Evolutionary conservation across 2,113 vertebrate species (phyloP).

Genomic region (Eurystomus gularis): DNA sequence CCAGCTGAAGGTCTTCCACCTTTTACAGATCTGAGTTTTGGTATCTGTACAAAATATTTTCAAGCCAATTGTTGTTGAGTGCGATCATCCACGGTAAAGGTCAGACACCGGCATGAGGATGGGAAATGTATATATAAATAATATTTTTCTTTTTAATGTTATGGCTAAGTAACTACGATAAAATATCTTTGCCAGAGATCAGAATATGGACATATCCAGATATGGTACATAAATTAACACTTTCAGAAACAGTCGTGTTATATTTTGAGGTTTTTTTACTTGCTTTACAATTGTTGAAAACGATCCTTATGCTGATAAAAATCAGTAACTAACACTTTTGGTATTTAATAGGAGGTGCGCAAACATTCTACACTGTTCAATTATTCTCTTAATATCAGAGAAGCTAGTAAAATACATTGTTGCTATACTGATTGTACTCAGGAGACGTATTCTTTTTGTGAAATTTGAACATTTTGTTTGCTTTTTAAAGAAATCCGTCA

Average conservation of each 20-base stretch:
- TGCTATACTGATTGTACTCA: neutral
- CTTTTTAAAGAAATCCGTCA: neutral
- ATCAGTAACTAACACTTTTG: neutral
- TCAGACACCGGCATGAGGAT: neutral
- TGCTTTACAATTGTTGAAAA: neutral
- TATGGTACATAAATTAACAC: neutral
- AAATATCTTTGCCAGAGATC: neutral
- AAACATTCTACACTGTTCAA: neutral
- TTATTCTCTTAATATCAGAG: neutral
- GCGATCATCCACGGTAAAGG: neutral
- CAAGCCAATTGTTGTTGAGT: neutral
- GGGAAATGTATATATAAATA: neutral
- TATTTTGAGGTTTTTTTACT: neutral
- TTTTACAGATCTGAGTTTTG: neutral
- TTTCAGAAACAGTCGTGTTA: neutral
- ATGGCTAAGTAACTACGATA: neutral
- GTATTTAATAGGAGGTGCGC: neutral
- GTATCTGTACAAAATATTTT: constrained; percentile 12
- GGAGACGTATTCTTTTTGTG: neutral
- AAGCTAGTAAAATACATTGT: neutral
- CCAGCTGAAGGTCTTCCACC: neutral
- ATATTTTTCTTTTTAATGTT: neutral
- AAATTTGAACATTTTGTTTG: neutral
- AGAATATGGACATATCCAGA: neutral
- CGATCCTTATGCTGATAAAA: neutral